Evolutionary conservation across 2,797 vertebrate genomes (phyloP), one percentile per base, ranked within the genome.

Genomic region (Coracias cyanogaster): DNA sequence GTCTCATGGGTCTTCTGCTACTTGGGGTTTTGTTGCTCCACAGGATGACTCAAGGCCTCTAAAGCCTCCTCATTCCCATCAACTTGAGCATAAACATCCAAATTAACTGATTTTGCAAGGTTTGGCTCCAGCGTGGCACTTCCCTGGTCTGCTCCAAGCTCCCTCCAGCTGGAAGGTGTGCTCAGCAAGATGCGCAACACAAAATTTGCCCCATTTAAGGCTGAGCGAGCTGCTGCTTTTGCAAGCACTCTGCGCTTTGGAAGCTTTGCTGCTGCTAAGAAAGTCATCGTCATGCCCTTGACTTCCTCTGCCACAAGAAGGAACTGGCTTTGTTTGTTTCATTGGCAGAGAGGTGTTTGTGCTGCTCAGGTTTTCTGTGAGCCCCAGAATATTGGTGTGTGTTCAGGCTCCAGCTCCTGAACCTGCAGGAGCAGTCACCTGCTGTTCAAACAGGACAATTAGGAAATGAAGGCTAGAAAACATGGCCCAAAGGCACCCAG

Each of bases 241-340:
- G 20, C 39, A 37, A 45, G 13, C 3, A 14, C 62, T 48, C 33
- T 29, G 19, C 21, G 2, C 24, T 78, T 76, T 9, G 51, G 70
- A 86, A 87, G 60, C 62, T 80, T 70, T 58, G 17, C 5, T 28
- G 31, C 39, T 81, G 39, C 39, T 22, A 11, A 22, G 31, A 31
- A 62, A 65, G 33, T 33, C 28, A 15, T 60, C 7, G 0, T 25
- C 0, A 2, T n/a, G 28, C 5, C 64, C 12, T 0, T 26, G 10
- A 70, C 52, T 71, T 83, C 51, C 29, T 15, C n/a, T 12, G 5
- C 21, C 17, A 6, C 0, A 15, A 54, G 78, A 71, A 83, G 49
- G 54, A 67, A n/a, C 25, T 26, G 39, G 10, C 37, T 57, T 57
- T 21, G 21, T 57, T 86, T n/a, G 46, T 19, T 83, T 82, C 71